These are phyloP conservation scores for Hassar affinis DNA, from an alignment of 2,113 vertebrate genomes.

Conservation along the genomic window DNA sequence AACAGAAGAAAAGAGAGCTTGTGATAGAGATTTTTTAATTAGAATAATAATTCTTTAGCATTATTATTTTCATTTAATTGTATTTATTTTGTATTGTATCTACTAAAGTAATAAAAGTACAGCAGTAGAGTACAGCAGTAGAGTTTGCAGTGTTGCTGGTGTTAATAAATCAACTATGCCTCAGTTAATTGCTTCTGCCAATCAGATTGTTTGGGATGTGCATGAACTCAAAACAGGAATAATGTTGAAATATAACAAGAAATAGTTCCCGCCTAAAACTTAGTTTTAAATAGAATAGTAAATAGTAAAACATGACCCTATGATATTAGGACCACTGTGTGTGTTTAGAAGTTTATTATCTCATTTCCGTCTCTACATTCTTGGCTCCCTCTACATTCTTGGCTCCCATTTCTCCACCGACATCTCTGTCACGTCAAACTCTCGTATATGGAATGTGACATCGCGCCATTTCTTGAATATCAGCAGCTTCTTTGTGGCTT, in stretches of 20 bases:
- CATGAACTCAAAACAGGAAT: neutral
- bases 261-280: neutral
- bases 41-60: neutral
- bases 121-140: too few relatives aligned
- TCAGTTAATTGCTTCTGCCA: neutral
- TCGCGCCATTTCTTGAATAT: conserved; percentile 70
- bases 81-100: neutral
- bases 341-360: neutral
- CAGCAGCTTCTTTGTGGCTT: conserved; percentile 44
- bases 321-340: neutral
- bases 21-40: neutral
- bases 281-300: neutral
- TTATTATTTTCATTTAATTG: neutral
- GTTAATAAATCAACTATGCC: neutral
- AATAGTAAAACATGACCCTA: neutral
- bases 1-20: neutral
- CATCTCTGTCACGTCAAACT: conserved; percentile 67
- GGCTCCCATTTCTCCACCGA: neutral
- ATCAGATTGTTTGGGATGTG: neutral
- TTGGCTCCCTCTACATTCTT: conserved; percentile 2
- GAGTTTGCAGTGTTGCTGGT: too few relatives aligned
- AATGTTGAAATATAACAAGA: neutral
- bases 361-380: neutral
- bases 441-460: conserved; percentile 62
- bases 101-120: neutral